Evolutionary conservation across 30 jellyfish, hydroid and myxozoan species (phyloP), one percentile per base, ranked within the genome.

Genomic region (Turritopsis rubra): DNA sequence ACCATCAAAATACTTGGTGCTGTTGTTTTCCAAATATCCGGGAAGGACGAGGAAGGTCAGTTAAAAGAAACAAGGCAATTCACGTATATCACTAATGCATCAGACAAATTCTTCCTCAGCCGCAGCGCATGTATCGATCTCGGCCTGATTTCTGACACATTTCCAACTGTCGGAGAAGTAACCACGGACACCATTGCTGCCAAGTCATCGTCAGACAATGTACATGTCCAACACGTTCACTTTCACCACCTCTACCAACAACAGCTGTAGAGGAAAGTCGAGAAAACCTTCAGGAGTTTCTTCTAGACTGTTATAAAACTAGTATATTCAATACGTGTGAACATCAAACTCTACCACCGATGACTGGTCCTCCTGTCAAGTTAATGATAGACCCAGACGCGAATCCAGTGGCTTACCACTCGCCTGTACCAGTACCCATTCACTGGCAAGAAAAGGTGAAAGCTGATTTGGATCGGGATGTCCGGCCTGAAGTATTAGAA

Each of bases 381-480:
- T 68, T 81, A 7, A 8, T 52, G 70, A 53, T 0, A 0, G 8
- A 81, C 8, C 4, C 84, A 3, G 83, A 54, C 8, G 83, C 66
- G 0, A 23, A n/a, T 18, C 82, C 87, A 18, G 60, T 52, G 21
- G 85, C 87, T 0, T 60, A 22, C 17, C 66, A 60, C 27, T 17
- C 87, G 25, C 87, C 87, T 16, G 22, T 53, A 9, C 90, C 88
- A 8, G 86, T 81, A 53, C 84, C 88, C 9, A 22, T 24, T 9
- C 88, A 84, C 88, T 84, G 88, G 80, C 65, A 73, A 26, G 81
- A 21, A 17, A 79, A 84, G 18, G 88, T 84, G 27, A 84, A 84
- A 53, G 88, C 90, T 52, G 76, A 80, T 26, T 87, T 84, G 21
- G 90, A 84, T 54, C 81, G 80, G 16, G 90, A 84, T 4, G 88